Base-by-base conservation (phyloP, 2,113 vertebrate genomes). In the Recurvirostra avosetta region DNA sequence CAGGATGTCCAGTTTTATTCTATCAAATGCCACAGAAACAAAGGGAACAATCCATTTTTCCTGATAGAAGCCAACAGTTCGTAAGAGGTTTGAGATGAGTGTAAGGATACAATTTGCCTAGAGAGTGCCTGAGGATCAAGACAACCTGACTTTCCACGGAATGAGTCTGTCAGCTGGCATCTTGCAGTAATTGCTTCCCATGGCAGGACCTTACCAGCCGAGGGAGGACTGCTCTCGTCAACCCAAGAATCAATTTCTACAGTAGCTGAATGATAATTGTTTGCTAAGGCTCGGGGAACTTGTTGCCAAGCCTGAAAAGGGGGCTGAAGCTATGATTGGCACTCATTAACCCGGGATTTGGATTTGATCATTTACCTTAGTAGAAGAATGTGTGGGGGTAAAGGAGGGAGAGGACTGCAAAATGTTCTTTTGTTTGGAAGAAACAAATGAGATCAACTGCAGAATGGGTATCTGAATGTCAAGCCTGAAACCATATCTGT, bases 141-240 rank as follows among this genome's bases (percentile, higher is more conserved):
- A 98, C 98, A 98, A 98, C 98, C 98, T 98, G 97, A 97, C 98
- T 99, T 98, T 98, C 98, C 97, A 98, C 98, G 97, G 98, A 99
- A 99, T 98, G 98, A 98, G 99, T 98, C 99, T 99, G 99, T 99
- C 99, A 99, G 99, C 99, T 99, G 99, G 99, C 98, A 99, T 99
- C 98, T 98, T 98, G 99, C 98, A 85, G 98, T 99, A 99, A 99
- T 99, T 99, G 99, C 99, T 99, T 99, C 99, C 99, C 99, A 99
- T 99, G 99, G 99, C 99, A 99, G 99, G 99, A 99, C 98, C 99
- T 98, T 97, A 98, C 98, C 98, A 99, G 98, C 98, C 98, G 58
- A 96, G 98, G 98, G 98, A 98, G 98, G 98, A 98, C 98, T 98
- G 97, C 98, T 98, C 98, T 95, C 98, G 91, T 98, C 98, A 97